Evolutionary conservation across 1,140 invertebrate species (phyloP).

Genomic region (Cydia splendana): DNA sequence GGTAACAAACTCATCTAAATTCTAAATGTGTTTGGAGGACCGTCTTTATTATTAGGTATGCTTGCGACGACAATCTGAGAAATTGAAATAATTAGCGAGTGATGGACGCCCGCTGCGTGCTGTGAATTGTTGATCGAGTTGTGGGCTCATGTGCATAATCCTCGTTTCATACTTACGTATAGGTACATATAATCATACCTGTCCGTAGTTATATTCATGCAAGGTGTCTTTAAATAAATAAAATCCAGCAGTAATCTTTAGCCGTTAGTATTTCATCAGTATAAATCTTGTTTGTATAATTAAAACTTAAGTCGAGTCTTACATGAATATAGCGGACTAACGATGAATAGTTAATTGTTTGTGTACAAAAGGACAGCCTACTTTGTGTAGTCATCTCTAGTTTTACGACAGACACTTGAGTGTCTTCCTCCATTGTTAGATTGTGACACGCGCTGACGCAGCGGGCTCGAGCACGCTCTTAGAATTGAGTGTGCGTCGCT

Average conservation of each 20-base stretch:
- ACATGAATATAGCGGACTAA: constrained; percentile 50
- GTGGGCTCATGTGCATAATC: neutral
- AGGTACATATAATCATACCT: constrained; percentile 36
- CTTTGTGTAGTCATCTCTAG: constrained; percentile 64
- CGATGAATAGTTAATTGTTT: constrained; percentile 67
- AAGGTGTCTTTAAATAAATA: constrained; percentile 8
- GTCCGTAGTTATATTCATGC: constrained; percentile 36
- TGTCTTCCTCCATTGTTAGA: constrained; percentile 47
- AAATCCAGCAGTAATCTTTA: constrained; percentile 34
- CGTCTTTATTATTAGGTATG: constrained; percentile 72
- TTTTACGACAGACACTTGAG: constrained; percentile 70
- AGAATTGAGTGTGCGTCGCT: constrained; percentile 41
- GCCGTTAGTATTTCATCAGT: constrained; percentile 2
- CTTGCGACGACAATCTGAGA: constrained; percentile 66
- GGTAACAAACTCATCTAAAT: constrained; percentile 61
- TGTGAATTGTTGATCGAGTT: constrained; percentile 47
- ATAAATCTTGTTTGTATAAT: constrained; percentile 19
- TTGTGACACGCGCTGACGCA: constrained; percentile 59
- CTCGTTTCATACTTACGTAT: constrained; percentile 34
- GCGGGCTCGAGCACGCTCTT: constrained; percentile 39
- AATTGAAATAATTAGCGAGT: constrained; percentile 77
- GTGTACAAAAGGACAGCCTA: constrained; percentile 62
- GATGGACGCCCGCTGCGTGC: constrained; percentile 61
- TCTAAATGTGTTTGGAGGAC: constrained; percentile 57
- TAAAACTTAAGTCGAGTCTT: constrained; percentile 40